These are phyloP conservation scores for Ovibos moschatus DNA, from an alignment of 2,113 vertebrate genomes.

Conservation along the genomic window DNA sequence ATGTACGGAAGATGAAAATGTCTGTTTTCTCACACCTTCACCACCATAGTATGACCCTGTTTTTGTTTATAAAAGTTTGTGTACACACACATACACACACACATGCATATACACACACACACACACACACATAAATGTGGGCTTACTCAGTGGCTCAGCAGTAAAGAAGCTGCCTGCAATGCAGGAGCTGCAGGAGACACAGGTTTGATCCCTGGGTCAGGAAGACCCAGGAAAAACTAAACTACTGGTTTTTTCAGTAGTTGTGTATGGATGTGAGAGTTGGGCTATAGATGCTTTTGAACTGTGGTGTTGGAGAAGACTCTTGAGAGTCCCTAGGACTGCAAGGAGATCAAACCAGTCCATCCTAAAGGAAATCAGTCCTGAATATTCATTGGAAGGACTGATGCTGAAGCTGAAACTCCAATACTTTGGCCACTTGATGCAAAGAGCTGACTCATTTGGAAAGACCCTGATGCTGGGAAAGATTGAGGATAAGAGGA, in stretches of 20 bases:
- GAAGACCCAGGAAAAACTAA: neutral
- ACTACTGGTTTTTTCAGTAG: neutral
- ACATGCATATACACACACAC: fast-evolving
- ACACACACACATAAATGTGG: neutral
- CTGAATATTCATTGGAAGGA: neutral
- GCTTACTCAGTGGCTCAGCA: neutral
- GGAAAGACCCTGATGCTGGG: neutral
- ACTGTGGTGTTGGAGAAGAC: neutral
- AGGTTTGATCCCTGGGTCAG: neutral
- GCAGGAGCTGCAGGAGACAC: neutral
- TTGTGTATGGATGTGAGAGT: neutral
- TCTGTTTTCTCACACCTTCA: neutral
- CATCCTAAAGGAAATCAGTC: neutral
- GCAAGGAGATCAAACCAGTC: neutral
- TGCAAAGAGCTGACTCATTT: neutral
- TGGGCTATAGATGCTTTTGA: neutral
- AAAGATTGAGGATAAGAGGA: neutral
- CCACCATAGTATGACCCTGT: neutral
- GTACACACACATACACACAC: neutral
- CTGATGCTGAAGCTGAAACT: neutral
- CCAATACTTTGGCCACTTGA: neutral
- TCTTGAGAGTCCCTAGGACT: neutral
- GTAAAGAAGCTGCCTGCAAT: neutral
- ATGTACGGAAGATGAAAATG: neutral
- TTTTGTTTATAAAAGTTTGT: neutral